Conservation (phyloP, 2,113 vertebrate genomes). For the Cryptomyrus ogoouensis region DNA sequence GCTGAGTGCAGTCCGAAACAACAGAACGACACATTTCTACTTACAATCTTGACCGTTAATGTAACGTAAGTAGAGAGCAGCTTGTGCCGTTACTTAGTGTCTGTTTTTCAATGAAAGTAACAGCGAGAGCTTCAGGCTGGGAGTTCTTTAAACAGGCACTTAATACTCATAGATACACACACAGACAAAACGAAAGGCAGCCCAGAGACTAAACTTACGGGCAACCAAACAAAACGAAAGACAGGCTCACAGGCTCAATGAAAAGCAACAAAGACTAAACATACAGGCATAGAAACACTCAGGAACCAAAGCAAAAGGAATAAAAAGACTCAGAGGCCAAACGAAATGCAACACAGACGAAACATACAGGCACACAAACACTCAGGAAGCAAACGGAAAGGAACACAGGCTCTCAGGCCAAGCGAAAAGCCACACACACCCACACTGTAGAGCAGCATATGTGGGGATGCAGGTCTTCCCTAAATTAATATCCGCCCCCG, state of each 20-base stretch:
- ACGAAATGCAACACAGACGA: background rate
- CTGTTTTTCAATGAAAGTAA: background rate
- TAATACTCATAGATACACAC: background rate
- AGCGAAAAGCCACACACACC: background rate
- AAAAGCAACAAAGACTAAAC: background rate
- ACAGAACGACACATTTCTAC: background rate
- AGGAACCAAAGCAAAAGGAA: background rate
- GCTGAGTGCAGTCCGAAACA: background rate
- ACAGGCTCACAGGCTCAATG: background rate
- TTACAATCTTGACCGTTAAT: background rate
- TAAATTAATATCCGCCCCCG: constrained; percentile 42
- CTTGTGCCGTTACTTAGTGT: background rate
- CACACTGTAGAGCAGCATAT: background rate
- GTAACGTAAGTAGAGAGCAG: background rate
- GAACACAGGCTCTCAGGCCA: background rate
- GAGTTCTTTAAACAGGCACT: background rate
- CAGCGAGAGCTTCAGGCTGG: background rate
- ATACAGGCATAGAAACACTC: background rate
- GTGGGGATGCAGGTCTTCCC: constrained; percentile 31
- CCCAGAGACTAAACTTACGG: background rate
- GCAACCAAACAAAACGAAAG: background rate
- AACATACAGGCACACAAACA: background rate
- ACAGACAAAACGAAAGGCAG: background rate
- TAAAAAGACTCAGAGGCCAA: background rate
- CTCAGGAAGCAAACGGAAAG: background rate